Base-by-base conservation (phyloP, 1,140 invertebrate genomes). In the Ctenoplectra terminalis region DNA sequence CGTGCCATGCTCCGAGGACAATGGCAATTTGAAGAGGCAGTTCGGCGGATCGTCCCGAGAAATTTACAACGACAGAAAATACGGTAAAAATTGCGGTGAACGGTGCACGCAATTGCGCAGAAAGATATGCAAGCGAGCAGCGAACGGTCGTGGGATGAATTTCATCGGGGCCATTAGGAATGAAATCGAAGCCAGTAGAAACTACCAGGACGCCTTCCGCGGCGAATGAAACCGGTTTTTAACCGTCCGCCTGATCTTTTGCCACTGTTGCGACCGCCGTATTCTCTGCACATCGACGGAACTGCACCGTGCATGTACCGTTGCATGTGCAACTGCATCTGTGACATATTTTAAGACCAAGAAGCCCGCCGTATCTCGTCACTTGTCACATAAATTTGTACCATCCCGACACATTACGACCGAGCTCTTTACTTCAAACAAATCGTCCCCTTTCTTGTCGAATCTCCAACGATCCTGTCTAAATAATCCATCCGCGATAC, bases 131-230 rank as follows among this genome's bases (percentile, higher is more conserved):
- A 52, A 46, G 52, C 50, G 37, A 52, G 54, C 56, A 9, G 20
- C 72, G 82, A 74, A 75, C 67, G 82, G 48, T 66, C 83, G 70
- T 88, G 73, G 85, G 85, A 90, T 90, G 88, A 90, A 88, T 90
- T 90, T 90, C 90, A 89, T 86, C 84, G 83, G 84, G 67, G 63
- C 84, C 84, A 90, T 90, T 90, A 89, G 89, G 85, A 88, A 81
- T 75, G 88, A 90, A 90, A 90, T 90, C 86, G 85, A 90, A 88
- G 80, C 83, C 78, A 86, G 86, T 77, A 81, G 82, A 89, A 87
- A 88, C 83, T 88, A 89, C 87, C 70, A 86, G 88, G 85, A 85
- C 82, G 77, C 80, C 75, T 89, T 83, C 54, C 80, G 86, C 69
- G 50, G 75, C 74, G 71, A 79, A 88, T 31, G 69, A 79, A 89